Conservation (phyloP, 2,797 vertebrate genomes). For the Uromys caudimaculatus region DNA sequence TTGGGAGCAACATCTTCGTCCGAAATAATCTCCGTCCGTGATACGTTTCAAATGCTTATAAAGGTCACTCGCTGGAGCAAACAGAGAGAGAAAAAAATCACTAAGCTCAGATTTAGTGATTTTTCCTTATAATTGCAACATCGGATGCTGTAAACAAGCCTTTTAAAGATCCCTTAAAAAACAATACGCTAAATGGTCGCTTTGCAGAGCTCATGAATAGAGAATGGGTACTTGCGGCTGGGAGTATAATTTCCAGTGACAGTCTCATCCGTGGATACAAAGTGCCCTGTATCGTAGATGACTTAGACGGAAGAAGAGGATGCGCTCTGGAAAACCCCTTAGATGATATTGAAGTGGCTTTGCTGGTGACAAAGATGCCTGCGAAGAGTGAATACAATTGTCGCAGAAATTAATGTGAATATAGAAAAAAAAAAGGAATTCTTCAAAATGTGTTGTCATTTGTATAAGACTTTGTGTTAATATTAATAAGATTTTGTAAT, state of each 20-base stretch:
- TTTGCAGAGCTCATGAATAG: conserved; percentile 80
- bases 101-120: conserved; percentile 60
- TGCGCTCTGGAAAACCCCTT: neutral
- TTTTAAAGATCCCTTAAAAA: conserved; percentile 72
- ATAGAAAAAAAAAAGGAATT: neutral
- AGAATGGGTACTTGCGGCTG: conserved; percentile 66
- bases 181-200: conserved; percentile 70
- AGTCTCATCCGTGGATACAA: conserved; percentile 52
- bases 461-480: neutral
- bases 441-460: conserved; percentile 41
- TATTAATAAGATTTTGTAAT: neutral
- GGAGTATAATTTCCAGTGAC: conserved; percentile 76
- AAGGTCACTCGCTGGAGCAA: conserved; percentile 61
- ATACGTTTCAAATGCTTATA: conserved; percentile 24
- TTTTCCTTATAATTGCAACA: conserved; percentile 74
- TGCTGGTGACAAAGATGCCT: neutral
- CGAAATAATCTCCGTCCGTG: conserved; percentile 45
- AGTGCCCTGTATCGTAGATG: conserved; percentile 39
- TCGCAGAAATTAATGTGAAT: neutral
- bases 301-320: conserved; percentile 15
- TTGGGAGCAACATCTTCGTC: conserved; percentile 8
- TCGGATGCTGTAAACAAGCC: conserved; percentile 74
- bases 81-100: conserved; percentile 55
- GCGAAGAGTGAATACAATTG: neutral
- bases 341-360: neutral